Evolutionary conservation across 1,140 invertebrate genomes (phyloP).

Genomic region (Odontomachus brunneus): DNA sequence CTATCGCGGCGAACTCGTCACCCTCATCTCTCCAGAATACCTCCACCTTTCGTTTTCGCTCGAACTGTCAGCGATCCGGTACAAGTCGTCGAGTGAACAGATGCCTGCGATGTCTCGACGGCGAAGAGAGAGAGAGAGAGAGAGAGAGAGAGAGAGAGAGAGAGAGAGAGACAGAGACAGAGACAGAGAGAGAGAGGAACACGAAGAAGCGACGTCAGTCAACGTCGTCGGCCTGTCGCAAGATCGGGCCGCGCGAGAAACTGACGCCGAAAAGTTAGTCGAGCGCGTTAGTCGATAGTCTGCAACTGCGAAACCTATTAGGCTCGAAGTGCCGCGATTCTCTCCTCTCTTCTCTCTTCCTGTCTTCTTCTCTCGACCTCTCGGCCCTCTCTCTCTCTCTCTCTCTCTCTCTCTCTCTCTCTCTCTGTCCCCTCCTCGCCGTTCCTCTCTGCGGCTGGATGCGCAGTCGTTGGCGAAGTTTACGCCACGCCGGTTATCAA

Average conservation of each 20-base stretch:
- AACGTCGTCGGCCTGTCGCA: slow-evolving; percentile 46
- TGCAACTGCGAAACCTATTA: slow-evolving; percentile 66
- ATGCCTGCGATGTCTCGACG: slow-evolving; percentile 35
- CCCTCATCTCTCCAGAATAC: slow-evolving; percentile 7
- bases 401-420: no score
- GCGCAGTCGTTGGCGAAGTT: slow-evolving; percentile 64
- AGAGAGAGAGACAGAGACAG: no score
- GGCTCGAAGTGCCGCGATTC: slow-evolving; percentile 38
- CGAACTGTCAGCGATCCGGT: neutral
- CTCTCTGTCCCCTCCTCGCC: slow-evolving; percentile 2
- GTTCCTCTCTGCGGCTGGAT: slow-evolving; percentile 44
- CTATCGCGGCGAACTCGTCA: neutral
- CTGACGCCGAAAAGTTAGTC: slow-evolving; percentile 62
- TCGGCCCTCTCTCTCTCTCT: neutral
- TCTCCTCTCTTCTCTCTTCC: neutral
- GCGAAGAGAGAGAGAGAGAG: slow-evolving; percentile 3
- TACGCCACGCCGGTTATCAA: slow-evolving; percentile 66
- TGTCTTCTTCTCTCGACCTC: neutral
- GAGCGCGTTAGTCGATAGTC: slow-evolving; percentile 62
- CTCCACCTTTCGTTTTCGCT: neutral
- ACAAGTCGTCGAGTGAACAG: slow-evolving; percentile 25
- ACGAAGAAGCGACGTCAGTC: slow-evolving; percentile 39
- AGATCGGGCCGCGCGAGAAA: slow-evolving; percentile 41
- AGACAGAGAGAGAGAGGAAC: slow-evolving; percentile 17
- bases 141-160: no score